Evolutionary conservation across 2,888 invertebrate genomes (phyloP).

Genomic region (Caenorhabditis sp.): DNA sequence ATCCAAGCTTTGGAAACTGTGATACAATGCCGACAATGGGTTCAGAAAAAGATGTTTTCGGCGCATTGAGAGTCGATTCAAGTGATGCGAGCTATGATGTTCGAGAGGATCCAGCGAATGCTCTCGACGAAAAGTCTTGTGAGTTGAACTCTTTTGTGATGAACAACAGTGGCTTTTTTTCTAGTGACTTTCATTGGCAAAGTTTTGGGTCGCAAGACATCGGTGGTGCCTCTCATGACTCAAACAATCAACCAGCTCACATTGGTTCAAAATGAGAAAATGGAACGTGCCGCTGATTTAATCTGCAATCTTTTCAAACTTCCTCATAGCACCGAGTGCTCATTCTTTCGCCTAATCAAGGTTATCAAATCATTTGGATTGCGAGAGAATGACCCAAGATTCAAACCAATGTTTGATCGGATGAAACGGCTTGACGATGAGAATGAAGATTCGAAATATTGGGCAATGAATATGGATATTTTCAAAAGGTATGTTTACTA

Average conservation of each 20-base stretch:
- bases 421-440: constrained; percentile 65
- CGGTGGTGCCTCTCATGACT: constrained; percentile 33
- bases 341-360: constrained; percentile 38
- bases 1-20: constrained; percentile 5
- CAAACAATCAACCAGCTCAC: constrained; percentile 35
- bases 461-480: constrained; percentile 60
- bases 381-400: constrained; percentile 56
- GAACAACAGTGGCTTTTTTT: background rate
- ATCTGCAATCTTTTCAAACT: constrained; percentile 36
- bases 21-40: constrained; percentile 23
- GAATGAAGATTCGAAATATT: constrained; percentile 60
- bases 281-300: constrained; percentile 36
- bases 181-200: constrained; percentile 44
- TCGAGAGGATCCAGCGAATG: constrained; percentile 20
- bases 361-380: constrained; percentile 66
- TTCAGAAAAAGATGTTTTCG: constrained; percentile 36
- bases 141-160: too few species aligned
- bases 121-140: constrained; percentile 32
- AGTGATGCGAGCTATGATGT: constrained; percentile 26
- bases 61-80: constrained; percentile 31
- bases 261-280: constrained; percentile 27
- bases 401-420: constrained; percentile 45
- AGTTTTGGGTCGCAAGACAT: constrained; percentile 45
- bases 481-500: constrained; percentile 57
- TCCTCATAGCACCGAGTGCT: constrained; percentile 34